phyloP scores from a whole-genome alignment of 1,140 invertebrate species.

The Cephus cinctus region DNA sequence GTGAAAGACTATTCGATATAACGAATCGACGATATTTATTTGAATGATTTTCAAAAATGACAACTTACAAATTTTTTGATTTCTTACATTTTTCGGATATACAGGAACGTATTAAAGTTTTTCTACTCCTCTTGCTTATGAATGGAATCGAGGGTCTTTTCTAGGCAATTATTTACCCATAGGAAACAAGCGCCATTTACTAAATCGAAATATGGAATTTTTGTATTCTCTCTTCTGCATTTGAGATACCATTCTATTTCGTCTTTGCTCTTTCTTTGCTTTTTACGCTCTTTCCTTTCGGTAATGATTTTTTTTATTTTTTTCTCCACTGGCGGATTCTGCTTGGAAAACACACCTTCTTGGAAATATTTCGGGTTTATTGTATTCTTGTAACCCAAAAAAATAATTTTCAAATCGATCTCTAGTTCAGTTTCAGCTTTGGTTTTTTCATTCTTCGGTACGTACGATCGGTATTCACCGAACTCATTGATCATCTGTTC shows the following conservation, averaged over 20 bases:
- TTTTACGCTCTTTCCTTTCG: no score
- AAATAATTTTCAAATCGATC: constrained; percentile 10
- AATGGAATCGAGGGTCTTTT: not conserved
- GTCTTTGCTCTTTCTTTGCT: no score
- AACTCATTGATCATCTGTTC: constrained; percentile 17
- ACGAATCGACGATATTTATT: no score
- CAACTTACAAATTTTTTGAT: no score
- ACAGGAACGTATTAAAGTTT: no score
- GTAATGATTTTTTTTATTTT: not conserved
- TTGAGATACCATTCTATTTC: constrained; percentile 28
- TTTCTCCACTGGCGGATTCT: not conserved
- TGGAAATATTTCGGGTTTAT: not conserved
- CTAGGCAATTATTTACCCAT: constrained; percentile 15
- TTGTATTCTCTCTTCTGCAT: constrained; percentile 26
- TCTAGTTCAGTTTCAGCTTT: constrained; percentile 21
- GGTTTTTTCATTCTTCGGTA: constrained; percentile 10
- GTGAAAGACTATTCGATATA: no score
- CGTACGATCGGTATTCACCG: constrained; percentile 8
- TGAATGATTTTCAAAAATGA: no score
- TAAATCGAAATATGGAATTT: constrained; percentile 27
- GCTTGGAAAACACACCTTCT: no score
- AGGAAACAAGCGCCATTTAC: constrained; percentile 23
- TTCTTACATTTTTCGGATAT: constrained; percentile 7
- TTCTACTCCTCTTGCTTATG: not conserved
- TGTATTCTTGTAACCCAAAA: constrained; percentile 22